Evolutionary conservation across 2,888 invertebrate species (phyloP), one percentile per base, ranked within the genome.

Genomic region (Psylliodes chrysocephalus): DNA sequence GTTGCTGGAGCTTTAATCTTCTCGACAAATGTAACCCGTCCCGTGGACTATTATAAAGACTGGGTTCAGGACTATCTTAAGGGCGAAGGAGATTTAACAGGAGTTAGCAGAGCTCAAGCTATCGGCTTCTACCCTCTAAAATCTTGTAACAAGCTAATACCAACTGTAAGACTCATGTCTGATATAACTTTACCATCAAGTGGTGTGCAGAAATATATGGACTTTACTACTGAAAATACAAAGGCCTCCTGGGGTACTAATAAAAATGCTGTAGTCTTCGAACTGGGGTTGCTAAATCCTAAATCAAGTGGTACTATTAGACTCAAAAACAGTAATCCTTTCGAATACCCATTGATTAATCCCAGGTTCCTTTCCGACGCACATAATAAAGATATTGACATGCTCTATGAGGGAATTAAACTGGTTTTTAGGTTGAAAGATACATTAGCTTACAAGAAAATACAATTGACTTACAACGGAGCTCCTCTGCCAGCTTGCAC

Each of bases 361-460:
- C 86, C 90, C 0, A 89, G 90, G 75, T 91, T 91, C 71, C 84
- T 91, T 49, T 85, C 86, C 0, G 64, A 73, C 17, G 85, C 86
- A 0, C 40, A 71, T 14, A 44, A 67, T 6, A 70, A 72, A 54
- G 87, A 84, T 77, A 85, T 87, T 1, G 82, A 84, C 1, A 82
- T 81, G 0, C 76, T 88, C 14, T 84, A 87, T 0, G 85, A 86
- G 71, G 87, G 85, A 2, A 79, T 82, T 0, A 79, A 82, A 61
- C 72, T 82, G 49, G 80, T 79, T 0, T 60, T 83, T 30, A 62
- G 71, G 65, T 77, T 87, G 35, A 83, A 83, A 60, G 82, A 85
- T 67, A 84, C 86, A 0, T 78, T 81, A 42, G 84, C 85, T 0
- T 86, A 86, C 73, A 78, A 81, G 59, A 84, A 84, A 66, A 85